Conservation (phyloP, 2,797 vertebrate genomes). For the Platyrinchus mystaceus region DNA sequence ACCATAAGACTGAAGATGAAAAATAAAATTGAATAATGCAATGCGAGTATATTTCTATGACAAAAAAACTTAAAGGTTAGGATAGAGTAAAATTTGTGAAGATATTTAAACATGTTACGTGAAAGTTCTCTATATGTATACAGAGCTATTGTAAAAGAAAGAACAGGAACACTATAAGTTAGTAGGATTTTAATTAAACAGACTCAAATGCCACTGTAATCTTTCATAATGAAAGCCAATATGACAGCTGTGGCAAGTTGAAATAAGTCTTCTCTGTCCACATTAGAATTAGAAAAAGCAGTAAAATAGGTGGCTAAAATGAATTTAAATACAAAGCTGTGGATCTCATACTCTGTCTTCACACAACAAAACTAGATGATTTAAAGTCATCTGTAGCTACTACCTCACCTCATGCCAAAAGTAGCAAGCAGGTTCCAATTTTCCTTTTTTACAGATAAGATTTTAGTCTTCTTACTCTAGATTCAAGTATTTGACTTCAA, state of each 20-base stretch:
- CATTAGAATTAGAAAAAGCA: neutral
- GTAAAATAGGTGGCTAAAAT: neutral
- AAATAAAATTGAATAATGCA: constrained; percentile 29
- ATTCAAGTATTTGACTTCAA: constrained; percentile 18
- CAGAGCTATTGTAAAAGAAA: neutral
- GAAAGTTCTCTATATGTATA: neutral
- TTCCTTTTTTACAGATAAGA: neutral
- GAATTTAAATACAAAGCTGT: neutral
- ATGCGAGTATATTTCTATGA: neutral
- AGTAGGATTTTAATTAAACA: neutral
- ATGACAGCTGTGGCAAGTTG: neutral
- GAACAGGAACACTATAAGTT: neutral
- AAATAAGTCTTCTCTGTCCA: neutral
- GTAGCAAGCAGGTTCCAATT: neutral
- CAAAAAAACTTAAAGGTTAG: neutral
- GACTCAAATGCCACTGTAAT: neutral
- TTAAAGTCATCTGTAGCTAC: constrained; percentile 1
- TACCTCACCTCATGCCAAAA: neutral
- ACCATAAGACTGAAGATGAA: constrained; percentile 24
- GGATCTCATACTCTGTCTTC: neutral
- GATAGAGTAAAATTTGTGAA: neutral
- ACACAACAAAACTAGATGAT: neutral
- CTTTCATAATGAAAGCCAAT: neutral
- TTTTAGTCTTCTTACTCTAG: neutral
- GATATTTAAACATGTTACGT: neutral